Evolutionary conservation across 1,140 invertebrate genomes (phyloP), one percentile per base, ranked within the genome.

Genomic region (Trachymyrmex septentrionalis): DNA sequence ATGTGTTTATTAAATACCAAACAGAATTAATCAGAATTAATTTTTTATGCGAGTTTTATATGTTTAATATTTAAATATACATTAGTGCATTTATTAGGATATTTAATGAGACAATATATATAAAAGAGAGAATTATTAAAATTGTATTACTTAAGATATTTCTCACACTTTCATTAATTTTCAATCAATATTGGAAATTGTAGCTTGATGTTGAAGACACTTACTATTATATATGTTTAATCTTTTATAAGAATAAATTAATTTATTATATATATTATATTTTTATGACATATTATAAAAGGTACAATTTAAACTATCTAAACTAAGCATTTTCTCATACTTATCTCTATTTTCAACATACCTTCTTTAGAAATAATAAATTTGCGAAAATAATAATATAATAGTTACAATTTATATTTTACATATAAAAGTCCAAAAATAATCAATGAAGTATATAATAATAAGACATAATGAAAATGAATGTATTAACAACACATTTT

Each of bases 1-100:
- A 61, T 61, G 12, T 77, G 12, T 67, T 55, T 53, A 69, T 14
- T 0, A 80, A 55, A 16, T 69, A 12, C 44, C 6, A 27, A 76
- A 30, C 4, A 63, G n/a, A n/a, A n/a, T 63, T 63, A 27, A 27
- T 27, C 0, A 2, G 30, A 63, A 2, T 63, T 63, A 63, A 38
- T 61, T 53, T 30, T 9, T 16, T 10, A 19, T 63, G 21, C 4
- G 1, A 63, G 4, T 30, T 4, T 21, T 27, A 44, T 63, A 63
- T 30, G 27, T 27, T 63, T 63, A 27, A 63, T 27, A 27, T 27
- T 63, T 63, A 63, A 61, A 27, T 57, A 12, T 61, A n/a, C n/a
- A 10, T 61, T 10, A 27, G 5, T 63, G 55, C 9, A 9, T 57
- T 57, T 57, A 57, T 57, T 21, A n/a, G 6, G 6, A 57, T 57